Evolutionary conservation across 2,888 invertebrate species (phyloP), one percentile per base, ranked within the genome.

Genomic region (Lepidocyrtinus sp.): DNA sequence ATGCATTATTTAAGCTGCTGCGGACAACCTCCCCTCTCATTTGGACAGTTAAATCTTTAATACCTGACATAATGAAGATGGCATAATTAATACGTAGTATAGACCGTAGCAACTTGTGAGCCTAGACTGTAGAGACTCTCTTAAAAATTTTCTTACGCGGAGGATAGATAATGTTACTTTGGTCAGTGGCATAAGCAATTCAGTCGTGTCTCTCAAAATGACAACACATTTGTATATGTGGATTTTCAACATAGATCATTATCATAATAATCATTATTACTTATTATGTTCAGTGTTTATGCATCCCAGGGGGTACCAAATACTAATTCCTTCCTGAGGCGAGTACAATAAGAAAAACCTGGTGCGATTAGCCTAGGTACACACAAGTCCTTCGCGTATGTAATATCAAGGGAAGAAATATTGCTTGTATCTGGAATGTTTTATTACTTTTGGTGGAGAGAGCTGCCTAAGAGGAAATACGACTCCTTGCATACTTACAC

Each of bases 181-280:
- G 15, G 55, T 55, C 9, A n/a, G 55, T 7, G 17, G 15, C 17
- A 55, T 59, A 12, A n/a, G 59, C 59, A 59, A 59, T 59, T 21
- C 59, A 59, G 59, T 59, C 59, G 59, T 22, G 59, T 21, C 59
- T 59, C 59, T 59, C 59, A 19, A 59, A 59, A 59, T 59, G 59
- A 59, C 59, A 59, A 59, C 59, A 59, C 59, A 59, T 59, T 59
- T 59, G 59, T 59, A 26, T 24, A 69, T 36, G 27, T 59, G 69
- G 59, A n/a, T 59, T 69, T 69, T 59, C 59, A 70, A 70, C 55
- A 50, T n/a, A 76, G 69, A 76, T 76, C 70, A 70, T 61, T 46
- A 68, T 68, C 68, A 75, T 68, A 68, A 68, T 75, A 26, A 76
- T 76, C 70, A 69, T 70, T 76, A 70, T 15, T 70, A 22, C 61